Percentiles rank a stretch among this genome's conserved stretches.
phyloP scores from a whole-genome alignment of 2,113 vertebrate species.

The Cephalopholis sonnerati region DNA sequence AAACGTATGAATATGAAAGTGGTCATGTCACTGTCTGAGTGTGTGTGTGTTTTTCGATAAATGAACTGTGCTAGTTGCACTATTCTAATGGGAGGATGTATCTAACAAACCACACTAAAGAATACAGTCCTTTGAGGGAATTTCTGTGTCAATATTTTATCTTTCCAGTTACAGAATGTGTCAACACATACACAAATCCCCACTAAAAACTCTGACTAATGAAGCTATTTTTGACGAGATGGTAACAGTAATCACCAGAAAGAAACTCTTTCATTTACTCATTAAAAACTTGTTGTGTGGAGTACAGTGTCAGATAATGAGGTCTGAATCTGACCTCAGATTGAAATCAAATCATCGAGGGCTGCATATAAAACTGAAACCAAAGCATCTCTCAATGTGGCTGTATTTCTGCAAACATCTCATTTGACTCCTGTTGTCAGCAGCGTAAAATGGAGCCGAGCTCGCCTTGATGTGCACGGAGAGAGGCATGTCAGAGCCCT shows the following conservation, averaged over 20 bases:
- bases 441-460: conserved; percentile 1
- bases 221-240: not conserved
- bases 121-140: not conserved
- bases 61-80: not conserved
- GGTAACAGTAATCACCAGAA: too few relatives aligned
- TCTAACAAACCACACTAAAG: not conserved
- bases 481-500: conserved; percentile 53
- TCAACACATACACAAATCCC: too few relatives aligned
- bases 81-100: too few relatives aligned
- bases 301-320: not conserved
- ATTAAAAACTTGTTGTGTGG: not conserved
- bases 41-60: not conserved
- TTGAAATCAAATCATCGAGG: conserved; percentile 67
- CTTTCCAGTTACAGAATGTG: too few relatives aligned
- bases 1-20: not conserved
- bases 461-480: conserved; percentile 58
- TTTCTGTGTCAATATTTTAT: not conserved
- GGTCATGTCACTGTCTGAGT: not conserved
- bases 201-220: not conserved
- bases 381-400: conserved; percentile 17
- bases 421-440: conserved; percentile 38
- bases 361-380: conserved; percentile 30
- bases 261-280: too few relatives aligned
- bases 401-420: conserved; percentile 42
- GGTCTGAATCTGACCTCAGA: conserved; percentile 57